Evolutionary conservation across 2,797 vertebrate genomes (phyloP).

Genomic region (Chiropotes sagulatus): DNA sequence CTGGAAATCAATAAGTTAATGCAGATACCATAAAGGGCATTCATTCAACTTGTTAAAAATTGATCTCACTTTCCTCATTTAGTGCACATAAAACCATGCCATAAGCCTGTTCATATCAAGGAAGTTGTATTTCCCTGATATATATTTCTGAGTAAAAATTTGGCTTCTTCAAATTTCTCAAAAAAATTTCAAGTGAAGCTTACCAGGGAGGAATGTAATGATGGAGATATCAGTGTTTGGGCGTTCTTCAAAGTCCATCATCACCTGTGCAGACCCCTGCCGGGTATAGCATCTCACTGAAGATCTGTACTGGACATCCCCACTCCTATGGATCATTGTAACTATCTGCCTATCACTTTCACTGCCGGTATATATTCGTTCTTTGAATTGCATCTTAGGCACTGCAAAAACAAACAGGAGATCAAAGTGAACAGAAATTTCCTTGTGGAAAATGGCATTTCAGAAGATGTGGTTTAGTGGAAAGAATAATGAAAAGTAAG

Average conservation of each 20-base stretch:
- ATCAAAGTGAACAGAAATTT: neutral
- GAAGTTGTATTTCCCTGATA: neutral
- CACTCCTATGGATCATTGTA: slow-evolving; percentile 89
- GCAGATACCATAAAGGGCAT: neutral
- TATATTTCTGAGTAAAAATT: neutral
- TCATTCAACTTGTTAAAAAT: neutral
- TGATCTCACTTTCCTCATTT: neutral
- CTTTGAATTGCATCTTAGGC: slow-evolving; percentile 94
- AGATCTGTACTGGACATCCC: slow-evolving; percentile 89
- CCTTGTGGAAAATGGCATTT: neutral
- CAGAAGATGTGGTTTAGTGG: neutral
- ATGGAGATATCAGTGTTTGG: slow-evolving; percentile 93
- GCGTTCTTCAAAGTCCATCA: slow-evolving; percentile 93
- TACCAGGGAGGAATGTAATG: slow-evolving; percentile 93
- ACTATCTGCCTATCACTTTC: slow-evolving; percentile 89
- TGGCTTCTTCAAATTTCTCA: neutral
- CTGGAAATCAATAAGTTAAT: neutral
- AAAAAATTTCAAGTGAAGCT: neutral
- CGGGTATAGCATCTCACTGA: slow-evolving; percentile 94
- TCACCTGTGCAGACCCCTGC: slow-evolving; percentile 94
- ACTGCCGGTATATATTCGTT: slow-evolving; percentile 86
- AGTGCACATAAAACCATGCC: neutral
- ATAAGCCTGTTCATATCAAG: neutral
- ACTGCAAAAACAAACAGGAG: slow-evolving; percentile 82
- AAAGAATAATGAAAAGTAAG: neutral